Evolutionary conservation across 1,140 invertebrate genomes (phyloP), one percentile per base, ranked within the genome.

Genomic region (Heliconius congener): DNA sequence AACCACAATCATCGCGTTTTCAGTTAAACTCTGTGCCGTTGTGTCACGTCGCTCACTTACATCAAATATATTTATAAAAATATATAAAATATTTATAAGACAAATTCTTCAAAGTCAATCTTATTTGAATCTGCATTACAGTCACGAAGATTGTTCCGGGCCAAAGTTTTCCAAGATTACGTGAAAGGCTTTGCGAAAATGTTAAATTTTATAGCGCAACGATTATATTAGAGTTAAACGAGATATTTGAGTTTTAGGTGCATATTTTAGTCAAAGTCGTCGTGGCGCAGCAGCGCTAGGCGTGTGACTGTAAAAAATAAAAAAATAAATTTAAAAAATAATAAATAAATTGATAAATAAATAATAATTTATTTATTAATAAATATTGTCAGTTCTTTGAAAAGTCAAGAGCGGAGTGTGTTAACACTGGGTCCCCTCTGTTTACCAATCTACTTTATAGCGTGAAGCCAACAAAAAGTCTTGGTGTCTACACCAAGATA

Each of bases 151-250:
- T 30, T 66, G 60, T 66, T 13, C 60, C 60, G 23, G 23, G 23
- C 60, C 60, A 66, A 66, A 66, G 60, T 27, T 66, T 66, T 16
- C 23, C 60, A 66, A 66, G 60, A 66, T 66, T 66, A 66, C 60
- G 60, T 66, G 60, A n/a, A 66, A 66, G 60, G 23, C 23, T 66
- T 66, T 13, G 23, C 60, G 27, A 66, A 66, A 66, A 66, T 30
- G 60, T 66, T 27, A 66, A 66, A 66, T 66, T 27, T 66, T 27
- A 66, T 66, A 66, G 60, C 11, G 60, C 23, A 16, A 66, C 60
- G 60, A 66, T 66, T 66, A 66, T 66, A 66, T 27, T 27, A 66
- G 16, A n/a, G n/a, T 66, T 30, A 27, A 66, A 66, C 60, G 23
- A 66, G 9, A 30, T 66, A 16, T 16, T 66, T n/a, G 55, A 23